phyloP scores from a whole-genome alignment of 2,888 invertebrate species.

The Calameuta filiformis region DNA sequence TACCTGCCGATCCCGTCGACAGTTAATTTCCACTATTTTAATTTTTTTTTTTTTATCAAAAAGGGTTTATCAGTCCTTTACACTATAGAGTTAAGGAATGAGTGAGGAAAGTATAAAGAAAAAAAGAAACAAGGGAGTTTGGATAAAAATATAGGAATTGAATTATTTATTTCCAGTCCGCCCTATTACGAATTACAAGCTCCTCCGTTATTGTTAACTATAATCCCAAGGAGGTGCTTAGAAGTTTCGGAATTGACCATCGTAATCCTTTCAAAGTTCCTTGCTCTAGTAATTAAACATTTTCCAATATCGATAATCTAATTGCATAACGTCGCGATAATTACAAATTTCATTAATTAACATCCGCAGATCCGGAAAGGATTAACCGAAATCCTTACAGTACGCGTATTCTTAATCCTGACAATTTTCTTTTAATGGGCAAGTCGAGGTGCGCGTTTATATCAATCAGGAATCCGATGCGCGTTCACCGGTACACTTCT shows the following conservation, averaged over 20 bases:
- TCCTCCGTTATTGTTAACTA: background rate
- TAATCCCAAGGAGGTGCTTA: background rate
- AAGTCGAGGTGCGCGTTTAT: background rate
- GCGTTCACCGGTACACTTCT: background rate
- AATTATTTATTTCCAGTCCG: background rate
- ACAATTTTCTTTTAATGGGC: background rate
- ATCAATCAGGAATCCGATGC: background rate
- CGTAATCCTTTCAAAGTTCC: background rate
- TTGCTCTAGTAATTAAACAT: background rate
- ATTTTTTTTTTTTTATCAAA: background rate
- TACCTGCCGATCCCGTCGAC: background rate
- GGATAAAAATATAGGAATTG: slow-evolving; percentile 6
- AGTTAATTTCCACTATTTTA: background rate
- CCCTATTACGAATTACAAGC: background rate
- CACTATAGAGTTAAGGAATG: background rate
- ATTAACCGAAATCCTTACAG: background rate
- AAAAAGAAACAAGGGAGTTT: slow-evolving; percentile 8
- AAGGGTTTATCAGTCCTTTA: background rate
- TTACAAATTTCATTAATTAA: background rate
- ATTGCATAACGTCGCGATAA: background rate
- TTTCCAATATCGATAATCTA: background rate
- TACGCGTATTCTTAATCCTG: background rate
- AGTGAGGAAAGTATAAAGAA: slow-evolving; percentile 19
- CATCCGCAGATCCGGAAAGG: background rate
- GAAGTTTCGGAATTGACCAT: background rate